Evolutionary conservation across 2,113 vertebrate genomes (phyloP), one percentile per base, ranked within the genome.

Genomic region (Baryphthengus martii): DNA sequence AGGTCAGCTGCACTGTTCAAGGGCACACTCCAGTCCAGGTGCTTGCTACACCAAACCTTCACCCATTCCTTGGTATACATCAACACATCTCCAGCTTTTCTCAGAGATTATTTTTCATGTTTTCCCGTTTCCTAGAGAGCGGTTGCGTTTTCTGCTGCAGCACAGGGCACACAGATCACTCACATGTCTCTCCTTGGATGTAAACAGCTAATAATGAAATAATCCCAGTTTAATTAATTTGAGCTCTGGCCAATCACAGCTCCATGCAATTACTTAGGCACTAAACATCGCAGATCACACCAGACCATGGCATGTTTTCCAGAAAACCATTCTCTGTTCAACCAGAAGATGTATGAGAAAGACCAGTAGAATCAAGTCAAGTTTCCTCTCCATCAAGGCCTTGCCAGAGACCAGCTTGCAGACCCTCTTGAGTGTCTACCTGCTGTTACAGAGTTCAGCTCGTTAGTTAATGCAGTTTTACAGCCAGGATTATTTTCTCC

Each of bases 161-260:
- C 52, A 2, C 0, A 4, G n/a, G 26, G 49, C 47, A 40, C 28
- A 4, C 1, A 4, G 37, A 53, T 33, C 37, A 37, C 59, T 59
- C 31, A 10, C 1, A 2, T 2, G 2, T 13, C 21, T 40, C 74
- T 82, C 42, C 45, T 10, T 1, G 5, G 42, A 8, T 3, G 13
- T 42, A 25, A 61, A 39, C 3, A 19, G 16, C 13, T 44, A 52
- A 70, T 1, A 13, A 49, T 4, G 2, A 21, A 45, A 6, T 5
- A 67, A 75, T 11, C 53, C 49, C 49, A 23, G 0, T 28, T 71
- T 62, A 63, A 85, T 55, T 85, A 65, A 49, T 11, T 28, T 7
- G 31, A 89, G 13, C 31, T 84, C 55, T 0, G 0, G 33, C 15
- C 0, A 0, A 42, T 29, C 73, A 59, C 1, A 0, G 44, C 67